These are phyloP conservation scores for Plecturocebus donacophilus DNA, from an alignment of 2,113 vertebrate species.

Conservation along the genomic window DNA sequence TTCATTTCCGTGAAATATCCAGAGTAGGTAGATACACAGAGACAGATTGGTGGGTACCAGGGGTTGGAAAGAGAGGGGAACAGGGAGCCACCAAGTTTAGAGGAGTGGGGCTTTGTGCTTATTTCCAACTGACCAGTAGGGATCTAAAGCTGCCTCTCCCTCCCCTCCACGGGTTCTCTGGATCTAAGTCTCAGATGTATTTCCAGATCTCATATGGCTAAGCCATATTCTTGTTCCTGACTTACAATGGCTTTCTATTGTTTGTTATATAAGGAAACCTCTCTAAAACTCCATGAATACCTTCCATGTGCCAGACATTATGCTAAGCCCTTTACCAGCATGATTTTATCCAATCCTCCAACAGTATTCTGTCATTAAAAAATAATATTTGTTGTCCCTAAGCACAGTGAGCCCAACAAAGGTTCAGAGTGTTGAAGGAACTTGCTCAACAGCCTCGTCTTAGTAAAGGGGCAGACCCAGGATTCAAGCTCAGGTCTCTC, in stretches of 20 bases:
- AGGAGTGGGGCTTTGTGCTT: background rate
- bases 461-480: background rate
- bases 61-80: background rate
- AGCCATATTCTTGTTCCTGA: background rate
- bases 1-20: background rate
- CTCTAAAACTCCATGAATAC: background rate
- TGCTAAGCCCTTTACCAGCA: background rate
- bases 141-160: background rate
- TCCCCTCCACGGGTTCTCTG: accelerated
- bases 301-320: background rate
- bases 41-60: background rate
- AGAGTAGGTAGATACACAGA: background rate
- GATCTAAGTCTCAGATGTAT: background rate
- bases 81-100: background rate
- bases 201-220: background rate
- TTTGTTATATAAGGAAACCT: background rate
- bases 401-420: background rate
- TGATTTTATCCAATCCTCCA: background rate
- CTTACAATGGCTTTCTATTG: background rate
- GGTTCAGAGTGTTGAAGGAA: background rate
- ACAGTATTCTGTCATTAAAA: background rate
- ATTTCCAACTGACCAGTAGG: background rate
- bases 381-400: background rate
- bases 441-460: background rate
- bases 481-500: background rate